Evolutionary conservation across 2,797 vertebrate species (phyloP).

Genomic region (Leptodactylus fallax): DNA sequence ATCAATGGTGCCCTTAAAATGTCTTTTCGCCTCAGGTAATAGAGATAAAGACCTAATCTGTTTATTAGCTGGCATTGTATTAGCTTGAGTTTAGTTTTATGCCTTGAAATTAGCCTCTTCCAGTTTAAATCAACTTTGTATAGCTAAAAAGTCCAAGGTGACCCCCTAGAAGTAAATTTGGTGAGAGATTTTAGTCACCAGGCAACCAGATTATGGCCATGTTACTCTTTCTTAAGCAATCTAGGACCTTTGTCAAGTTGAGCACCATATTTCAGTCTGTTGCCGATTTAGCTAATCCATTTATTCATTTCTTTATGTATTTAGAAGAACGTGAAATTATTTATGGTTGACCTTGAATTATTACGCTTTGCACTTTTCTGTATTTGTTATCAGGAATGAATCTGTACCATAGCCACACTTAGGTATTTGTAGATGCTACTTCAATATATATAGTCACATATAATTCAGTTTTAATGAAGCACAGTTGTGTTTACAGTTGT

Average conservation of each 20-base stretch:
- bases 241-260: background rate
- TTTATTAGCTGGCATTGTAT: too few species aligned
- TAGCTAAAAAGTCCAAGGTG: background rate
- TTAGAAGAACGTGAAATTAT: background rate
- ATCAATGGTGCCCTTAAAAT: too few species aligned
- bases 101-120: too few species aligned
- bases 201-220: background rate
- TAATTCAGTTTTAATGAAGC: conserved; percentile 18
- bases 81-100: too few species aligned
- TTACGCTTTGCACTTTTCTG: conserved; percentile 3
- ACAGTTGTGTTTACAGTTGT: background rate
- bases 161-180: background rate
- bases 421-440: background rate
- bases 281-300: background rate
- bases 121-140: background rate
- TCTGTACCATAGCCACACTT: background rate
- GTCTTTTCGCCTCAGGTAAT: too few species aligned
- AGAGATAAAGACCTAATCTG: too few species aligned
- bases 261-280: background rate
- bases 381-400: background rate
- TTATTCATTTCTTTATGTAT: background rate
- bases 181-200: background rate
- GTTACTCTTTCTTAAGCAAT: background rate
- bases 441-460: background rate
- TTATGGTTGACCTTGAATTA: background rate